These are phyloP conservation scores for Drosophila micromelanica DNA, from an alignment of 1,140 invertebrate genomes.

Conservation along the genomic window DNA sequence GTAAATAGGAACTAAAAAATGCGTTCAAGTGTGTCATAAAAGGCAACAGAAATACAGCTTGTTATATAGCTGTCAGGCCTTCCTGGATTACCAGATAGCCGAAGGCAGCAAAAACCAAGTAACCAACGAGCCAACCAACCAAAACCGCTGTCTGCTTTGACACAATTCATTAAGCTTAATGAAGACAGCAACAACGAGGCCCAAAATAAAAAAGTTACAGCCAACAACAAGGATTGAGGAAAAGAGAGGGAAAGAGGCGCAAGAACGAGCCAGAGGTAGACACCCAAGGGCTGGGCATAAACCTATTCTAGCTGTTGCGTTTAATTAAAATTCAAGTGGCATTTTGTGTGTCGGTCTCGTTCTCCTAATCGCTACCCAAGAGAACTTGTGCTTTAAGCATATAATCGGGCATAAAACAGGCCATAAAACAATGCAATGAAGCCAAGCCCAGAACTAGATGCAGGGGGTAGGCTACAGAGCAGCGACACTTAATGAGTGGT, in stretches of 20 bases:
- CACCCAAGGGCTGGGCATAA: conserved; percentile 9
- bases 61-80: conserved; percentile 19
- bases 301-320: conserved; percentile 70
- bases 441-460: conserved; percentile 9
- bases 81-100: conserved; percentile 41
- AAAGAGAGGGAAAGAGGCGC: conserved; percentile 18
- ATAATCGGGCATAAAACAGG: conserved; percentile 81
- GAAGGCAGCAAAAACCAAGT: conserved; percentile 10
- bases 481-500: conserved; percentile 49
- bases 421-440: conserved; percentile 70
- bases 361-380: conserved; percentile 16
- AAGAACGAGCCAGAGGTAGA: conserved; percentile 13
- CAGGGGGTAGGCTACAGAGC: conserved; percentile 4
- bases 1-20: conserved; percentile 49
- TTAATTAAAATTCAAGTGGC: conserved; percentile 83
- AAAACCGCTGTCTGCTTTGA: conserved; percentile 72
- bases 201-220: conserved; percentile 38
- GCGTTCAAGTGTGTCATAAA: conserved; percentile 27
- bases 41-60: conserved; percentile 23
- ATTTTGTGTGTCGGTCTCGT: conserved; percentile 70
- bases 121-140: conserved; percentile 20
- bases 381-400: conserved; percentile 77
- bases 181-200: conserved; percentile 57
- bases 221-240: conserved; percentile 10
- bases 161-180: conserved; percentile 83